Percentiles rank a stretch among this genome's conserved stretches.
phyloP scores from a whole-genome alignment of 2,888 invertebrate species.

The Noctuana brunneofusca region DNA sequence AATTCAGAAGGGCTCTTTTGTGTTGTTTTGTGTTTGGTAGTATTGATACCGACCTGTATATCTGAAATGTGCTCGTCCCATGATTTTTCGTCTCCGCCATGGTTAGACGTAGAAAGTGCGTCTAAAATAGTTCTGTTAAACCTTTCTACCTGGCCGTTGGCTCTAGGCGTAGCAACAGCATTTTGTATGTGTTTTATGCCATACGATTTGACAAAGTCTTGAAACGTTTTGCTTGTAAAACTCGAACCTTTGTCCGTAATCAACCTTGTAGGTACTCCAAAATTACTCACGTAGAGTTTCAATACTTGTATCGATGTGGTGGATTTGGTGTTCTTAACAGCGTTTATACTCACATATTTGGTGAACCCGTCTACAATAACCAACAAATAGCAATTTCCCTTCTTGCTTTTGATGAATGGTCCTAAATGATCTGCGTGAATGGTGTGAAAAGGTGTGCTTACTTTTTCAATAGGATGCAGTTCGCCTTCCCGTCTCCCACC shows the following conservation, averaged over 20 bases:
- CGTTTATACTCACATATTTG: neutral
- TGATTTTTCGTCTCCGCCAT: neutral
- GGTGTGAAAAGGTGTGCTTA: neutral
- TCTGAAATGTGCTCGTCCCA: neutral
- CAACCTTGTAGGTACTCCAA: neutral
- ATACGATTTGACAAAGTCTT: neutral
- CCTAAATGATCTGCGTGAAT: neutral
- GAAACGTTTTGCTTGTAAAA: neutral
- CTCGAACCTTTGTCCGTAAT: neutral
- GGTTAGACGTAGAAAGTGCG: neutral
- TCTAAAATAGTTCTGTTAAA: conserved; percentile 6
- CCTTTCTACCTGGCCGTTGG: neutral
- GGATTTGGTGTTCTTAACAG: neutral
- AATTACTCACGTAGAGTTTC: neutral
- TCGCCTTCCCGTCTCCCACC: neutral
- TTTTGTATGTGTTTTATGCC: neutral
- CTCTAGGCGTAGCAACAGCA: conserved; percentile 1
- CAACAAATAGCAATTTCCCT: neutral
- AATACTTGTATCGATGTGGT: neutral
- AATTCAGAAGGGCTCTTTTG: neutral
- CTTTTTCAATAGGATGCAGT: neutral
- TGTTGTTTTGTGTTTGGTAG: neutral
- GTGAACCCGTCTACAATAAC: conserved; percentile 2
- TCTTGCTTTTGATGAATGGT: neutral
- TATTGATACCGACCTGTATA: conserved; percentile 4